Conservation (phyloP, 2,888 invertebrate species). For the Hipparchia sbordonii region DNA sequence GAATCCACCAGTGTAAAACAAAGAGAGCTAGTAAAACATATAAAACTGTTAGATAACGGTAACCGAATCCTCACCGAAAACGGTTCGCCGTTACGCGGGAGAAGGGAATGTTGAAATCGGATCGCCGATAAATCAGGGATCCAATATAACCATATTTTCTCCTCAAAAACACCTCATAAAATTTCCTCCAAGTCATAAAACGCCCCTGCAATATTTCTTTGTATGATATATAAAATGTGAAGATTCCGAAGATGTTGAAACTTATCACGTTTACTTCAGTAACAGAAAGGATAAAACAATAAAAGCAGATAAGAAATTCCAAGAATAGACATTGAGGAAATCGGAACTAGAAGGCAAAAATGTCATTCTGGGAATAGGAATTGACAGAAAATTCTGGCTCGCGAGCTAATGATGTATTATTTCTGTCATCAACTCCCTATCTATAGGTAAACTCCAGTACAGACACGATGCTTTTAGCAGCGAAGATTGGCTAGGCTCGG, state of each 20-base stretch:
- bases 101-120: constrained; percentile 27
- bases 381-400: no score
- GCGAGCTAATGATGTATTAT: no score
- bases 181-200: constrained; percentile 29
- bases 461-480: no score
- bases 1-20: no score
- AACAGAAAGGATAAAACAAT: neutral
- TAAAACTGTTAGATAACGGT: constrained; percentile 18
- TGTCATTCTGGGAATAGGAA: no score
- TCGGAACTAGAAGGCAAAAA: no score
- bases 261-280: neutral
- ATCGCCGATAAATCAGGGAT: constrained; percentile 30
- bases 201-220: constrained; percentile 28
- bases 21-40: constrained; percentile 2
- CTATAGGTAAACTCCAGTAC: no score
- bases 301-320: neutral
- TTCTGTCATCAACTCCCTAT: no score
- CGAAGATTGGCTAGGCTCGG: no score
- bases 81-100: constrained; percentile 7
- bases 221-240: constrained; percentile 32
- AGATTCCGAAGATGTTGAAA: neutral
- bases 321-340: no score
- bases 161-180: constrained; percentile 35
- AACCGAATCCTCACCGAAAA: constrained; percentile 4
- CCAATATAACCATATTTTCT: constrained; percentile 30